Percentiles rank a stretch among this genome's conserved stretches.
Conservation (phyloP, 2,113 vertebrate genomes). For the Pangasianodon gigas region DNA sequence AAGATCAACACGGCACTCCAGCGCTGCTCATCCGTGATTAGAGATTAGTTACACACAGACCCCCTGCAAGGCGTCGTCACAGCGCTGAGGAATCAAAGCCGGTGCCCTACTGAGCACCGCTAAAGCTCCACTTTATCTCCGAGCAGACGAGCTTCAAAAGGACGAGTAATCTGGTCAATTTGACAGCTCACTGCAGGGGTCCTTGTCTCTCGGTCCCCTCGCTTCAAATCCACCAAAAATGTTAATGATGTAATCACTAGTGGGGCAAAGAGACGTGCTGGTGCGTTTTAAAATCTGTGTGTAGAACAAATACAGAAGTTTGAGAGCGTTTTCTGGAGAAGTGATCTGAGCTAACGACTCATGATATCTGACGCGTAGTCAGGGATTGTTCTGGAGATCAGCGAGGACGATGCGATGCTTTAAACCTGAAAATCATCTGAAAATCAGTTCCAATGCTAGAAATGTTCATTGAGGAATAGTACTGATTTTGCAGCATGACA, state of each 20-base stretch:
- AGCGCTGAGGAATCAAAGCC: conserved; percentile 72
- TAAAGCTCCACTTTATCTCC: conserved; percentile 64
- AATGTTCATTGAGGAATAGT: background rate
- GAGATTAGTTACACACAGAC: conserved; percentile 74
- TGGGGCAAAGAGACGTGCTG: background rate
- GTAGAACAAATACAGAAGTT: background rate
- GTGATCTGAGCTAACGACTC: background rate
- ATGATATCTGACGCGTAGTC: background rate
- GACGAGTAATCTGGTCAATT: conserved; percentile 66
- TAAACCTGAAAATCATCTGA: background rate
- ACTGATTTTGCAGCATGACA: background rate
- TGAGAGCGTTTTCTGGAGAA: background rate
- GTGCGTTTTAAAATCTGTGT: background rate
- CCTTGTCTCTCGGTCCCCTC: conserved; percentile 58
- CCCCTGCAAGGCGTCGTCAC: conserved; percentile 71
- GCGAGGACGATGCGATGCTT: background rate
- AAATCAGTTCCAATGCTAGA: background rate
- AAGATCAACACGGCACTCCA: conserved; percentile 61
- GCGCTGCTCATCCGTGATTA: conserved; percentile 68
- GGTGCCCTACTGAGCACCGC: conserved; percentile 66
- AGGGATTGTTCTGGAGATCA: background rate
- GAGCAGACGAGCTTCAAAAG: conserved; percentile 67
- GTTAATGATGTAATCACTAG: conserved; percentile 69
- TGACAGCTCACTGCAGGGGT: conserved; percentile 66
- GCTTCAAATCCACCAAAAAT: conserved; percentile 65